Evolutionary conservation across 2,888 invertebrate species (phyloP).

Genomic region (Podabrus alpinus): DNA sequence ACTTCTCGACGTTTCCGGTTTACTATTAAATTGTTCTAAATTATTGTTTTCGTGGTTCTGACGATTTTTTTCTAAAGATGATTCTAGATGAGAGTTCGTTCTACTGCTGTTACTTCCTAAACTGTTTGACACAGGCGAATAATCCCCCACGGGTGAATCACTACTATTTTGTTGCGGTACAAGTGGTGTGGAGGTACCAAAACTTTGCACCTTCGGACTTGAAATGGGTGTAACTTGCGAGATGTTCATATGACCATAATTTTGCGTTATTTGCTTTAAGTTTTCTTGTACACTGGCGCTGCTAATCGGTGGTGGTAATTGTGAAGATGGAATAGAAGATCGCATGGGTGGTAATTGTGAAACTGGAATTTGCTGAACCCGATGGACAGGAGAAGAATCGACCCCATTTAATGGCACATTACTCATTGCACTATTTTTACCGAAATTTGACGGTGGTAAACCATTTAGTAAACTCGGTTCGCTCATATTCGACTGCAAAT

Average conservation of each 20-base stretch:
- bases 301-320: conserved; percentile 42
- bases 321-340: conserved; percentile 44
- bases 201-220: conserved; percentile 38
- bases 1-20: background rate
- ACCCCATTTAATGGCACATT: conserved; percentile 52
- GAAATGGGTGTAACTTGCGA: conserved; percentile 37
- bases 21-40: background rate
- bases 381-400: conserved; percentile 50
- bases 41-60: background rate
- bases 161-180: conserved; percentile 6
- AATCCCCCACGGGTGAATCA: background rate
- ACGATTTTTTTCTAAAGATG: background rate
- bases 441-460: conserved; percentile 39
- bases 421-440: conserved; percentile 20
- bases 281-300: conserved; percentile 13
- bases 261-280: conserved; percentile 35
- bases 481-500: conserved; percentile 25
- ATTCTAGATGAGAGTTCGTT: background rate
- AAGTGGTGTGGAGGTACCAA: conserved; percentile 47
- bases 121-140: background rate
- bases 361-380: conserved; percentile 40
- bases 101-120: background rate
- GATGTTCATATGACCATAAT: conserved; percentile 35
- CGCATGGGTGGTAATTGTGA: conserved; percentile 45
- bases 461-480: conserved; percentile 45